Percentiles rank a stretch among this genome's conserved stretches.
These are phyloP conservation scores for Lepidocolaptes lacrymiger DNA, from an alignment of 2,797 vertebrate species.

Conservation along the genomic window DNA sequence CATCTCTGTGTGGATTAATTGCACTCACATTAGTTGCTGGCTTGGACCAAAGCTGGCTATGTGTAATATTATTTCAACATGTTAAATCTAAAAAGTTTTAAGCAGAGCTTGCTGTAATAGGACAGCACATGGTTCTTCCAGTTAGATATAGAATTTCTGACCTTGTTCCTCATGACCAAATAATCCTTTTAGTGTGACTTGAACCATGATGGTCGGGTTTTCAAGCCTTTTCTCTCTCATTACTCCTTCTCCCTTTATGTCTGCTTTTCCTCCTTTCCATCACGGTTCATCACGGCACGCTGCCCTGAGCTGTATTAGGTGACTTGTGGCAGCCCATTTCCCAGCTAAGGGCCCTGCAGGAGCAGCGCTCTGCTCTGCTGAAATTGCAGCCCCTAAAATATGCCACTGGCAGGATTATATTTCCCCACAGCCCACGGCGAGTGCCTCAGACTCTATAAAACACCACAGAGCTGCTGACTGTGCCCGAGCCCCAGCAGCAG, in stretches of 20 bases:
- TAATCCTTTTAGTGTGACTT: neutral
- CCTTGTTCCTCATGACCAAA: neutral
- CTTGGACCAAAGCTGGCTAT: neutral
- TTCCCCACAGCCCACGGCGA: neutral
- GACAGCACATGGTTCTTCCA: neutral
- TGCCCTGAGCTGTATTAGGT: neutral
- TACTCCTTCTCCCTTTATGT: neutral
- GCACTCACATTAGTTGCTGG: constrained; percentile 6
- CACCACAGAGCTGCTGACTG: fast-evolving
- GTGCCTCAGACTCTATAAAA: neutral
- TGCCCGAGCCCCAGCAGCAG: neutral
- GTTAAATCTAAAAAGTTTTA: neutral
- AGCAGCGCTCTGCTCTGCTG: neutral
- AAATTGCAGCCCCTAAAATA: constrained; percentile 6
- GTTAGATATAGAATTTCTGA: neutral
- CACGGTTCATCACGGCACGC: neutral
- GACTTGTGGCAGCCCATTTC: constrained; percentile 17
- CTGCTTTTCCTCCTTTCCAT: neutral
- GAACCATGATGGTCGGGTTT: neutral
- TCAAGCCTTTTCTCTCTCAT: neutral
- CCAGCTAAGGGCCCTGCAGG: constrained; percentile 7
- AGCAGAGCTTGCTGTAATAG: neutral
- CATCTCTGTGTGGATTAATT: constrained; percentile 13
- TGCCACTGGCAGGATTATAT: neutral
- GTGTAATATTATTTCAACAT: neutral